Evolutionary conservation across 2,888 invertebrate species (phyloP).

Genomic region (Caenorhabditis doughertyi): DNA sequence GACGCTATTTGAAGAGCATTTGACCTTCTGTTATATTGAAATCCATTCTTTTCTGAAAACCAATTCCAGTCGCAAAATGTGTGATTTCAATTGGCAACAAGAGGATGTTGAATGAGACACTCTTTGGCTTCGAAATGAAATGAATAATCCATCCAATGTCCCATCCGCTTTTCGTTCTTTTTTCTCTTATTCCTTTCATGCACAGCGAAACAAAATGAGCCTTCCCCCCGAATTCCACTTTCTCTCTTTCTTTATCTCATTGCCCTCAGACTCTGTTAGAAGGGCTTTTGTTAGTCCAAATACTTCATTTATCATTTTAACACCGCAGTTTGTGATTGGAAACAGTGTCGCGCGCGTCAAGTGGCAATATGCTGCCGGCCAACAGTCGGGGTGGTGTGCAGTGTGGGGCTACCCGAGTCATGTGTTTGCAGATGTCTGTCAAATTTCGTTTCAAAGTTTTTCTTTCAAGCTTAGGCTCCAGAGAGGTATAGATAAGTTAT

Average conservation of each 20-base stretch:
- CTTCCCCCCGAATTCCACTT: background rate
- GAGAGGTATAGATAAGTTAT: no score
- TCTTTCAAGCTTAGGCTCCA: conserved; percentile 1
- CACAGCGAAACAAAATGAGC: conserved; percentile 47
- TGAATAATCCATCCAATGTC: conserved; percentile 55
- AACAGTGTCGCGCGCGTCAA: conserved; percentile 46
- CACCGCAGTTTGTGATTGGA: conserved; percentile 55
- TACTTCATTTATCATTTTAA: conserved; percentile 64
- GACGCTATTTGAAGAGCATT: background rate
- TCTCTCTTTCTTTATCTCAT: conserved; percentile 12
- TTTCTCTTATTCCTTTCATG: conserved; percentile 4
- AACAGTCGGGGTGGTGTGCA: conserved; percentile 9
- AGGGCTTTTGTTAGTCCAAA: conserved; percentile 53
- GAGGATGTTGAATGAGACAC: conserved; percentile 53
- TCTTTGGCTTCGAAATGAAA: conserved; percentile 57
- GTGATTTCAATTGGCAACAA: conserved; percentile 53
- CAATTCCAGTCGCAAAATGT: conserved; percentile 33
- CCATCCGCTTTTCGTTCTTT: background rate
- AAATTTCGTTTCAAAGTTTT: conserved; percentile 11
- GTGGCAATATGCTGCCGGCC: conserved; percentile 41
- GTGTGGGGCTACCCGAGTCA: conserved; percentile 22
- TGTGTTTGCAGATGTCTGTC: conserved; percentile 50
- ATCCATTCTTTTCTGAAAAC: conserved; percentile 21
- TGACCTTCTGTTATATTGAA: conserved; percentile 4
- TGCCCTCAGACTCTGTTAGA: conserved; percentile 13